Percentiles rank a stretch among this genome's conserved stretches.
These are phyloP conservation scores for Orussus abietinus DNA, from an alignment of 1,140 invertebrate species.

Conservation along the genomic window DNA sequence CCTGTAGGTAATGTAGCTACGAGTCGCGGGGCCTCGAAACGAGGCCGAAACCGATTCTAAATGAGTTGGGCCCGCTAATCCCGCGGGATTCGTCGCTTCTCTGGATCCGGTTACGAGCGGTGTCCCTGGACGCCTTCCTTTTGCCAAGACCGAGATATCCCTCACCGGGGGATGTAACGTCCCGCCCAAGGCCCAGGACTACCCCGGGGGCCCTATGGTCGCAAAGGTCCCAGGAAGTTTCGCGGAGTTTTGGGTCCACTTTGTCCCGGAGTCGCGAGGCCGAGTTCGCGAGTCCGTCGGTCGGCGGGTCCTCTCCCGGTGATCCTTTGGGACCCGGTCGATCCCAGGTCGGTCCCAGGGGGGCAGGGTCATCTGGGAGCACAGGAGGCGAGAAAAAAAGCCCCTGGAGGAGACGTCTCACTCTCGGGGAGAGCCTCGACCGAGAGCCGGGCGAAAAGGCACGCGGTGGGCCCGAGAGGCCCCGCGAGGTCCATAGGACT, in stretches of 20 bases:
- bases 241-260: no score
- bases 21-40: constrained; percentile 20
- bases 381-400: constrained; percentile 24
- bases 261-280: no score
- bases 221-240: no score
- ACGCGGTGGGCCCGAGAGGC: neutral
- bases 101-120: neutral
- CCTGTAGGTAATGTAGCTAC: constrained; percentile 38
- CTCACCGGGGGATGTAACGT: no score
- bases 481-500: neutral
- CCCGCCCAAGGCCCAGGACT: no score
- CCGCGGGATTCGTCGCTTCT: neutral
- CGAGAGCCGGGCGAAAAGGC: neutral
- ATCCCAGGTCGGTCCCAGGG: no score
- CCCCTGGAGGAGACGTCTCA: constrained; percentile 28
- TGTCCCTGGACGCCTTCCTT: no score
- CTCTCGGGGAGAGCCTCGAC: constrained; percentile 13
- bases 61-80: no score
- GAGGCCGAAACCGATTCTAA: constrained; percentile 3
- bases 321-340: no score
- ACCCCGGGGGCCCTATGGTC: no score
- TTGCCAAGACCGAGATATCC: constrained; percentile 3
- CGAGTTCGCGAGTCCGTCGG: no score
- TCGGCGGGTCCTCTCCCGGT: no score
- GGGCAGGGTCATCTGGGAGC: constrained; percentile 30